Evolutionary conservation across 2,888 invertebrate species (phyloP), one percentile per base, ranked within the genome.

Genomic region (Hypena proboscidalis): DNA sequence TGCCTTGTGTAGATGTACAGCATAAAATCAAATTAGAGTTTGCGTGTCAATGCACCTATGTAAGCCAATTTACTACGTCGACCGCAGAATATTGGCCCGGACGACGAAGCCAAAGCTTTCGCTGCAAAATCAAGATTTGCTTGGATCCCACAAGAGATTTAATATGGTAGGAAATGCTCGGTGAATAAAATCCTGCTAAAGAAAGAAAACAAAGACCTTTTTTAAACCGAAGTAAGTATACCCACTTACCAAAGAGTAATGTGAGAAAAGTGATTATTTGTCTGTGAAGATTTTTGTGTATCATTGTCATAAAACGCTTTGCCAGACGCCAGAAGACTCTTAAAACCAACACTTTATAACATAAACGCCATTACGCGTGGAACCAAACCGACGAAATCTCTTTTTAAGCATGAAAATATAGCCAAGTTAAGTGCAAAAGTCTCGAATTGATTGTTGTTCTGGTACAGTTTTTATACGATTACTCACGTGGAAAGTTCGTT

Each of bases 401-500:
- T 54, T 37, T 41, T 56, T 31, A 57, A 57, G 53, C 55, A 51
- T 53, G 58, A 59, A 62, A 61, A 50, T 48, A 50, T 46, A 37
- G 49, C 60, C 42, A 48, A 57, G 53, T 39, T 47, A 59, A 43
- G 47, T 57, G 47, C 54, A 54, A 56, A 61, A 69, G 53, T 65
- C 41, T 53, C 52, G 54, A 67, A 68, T 64, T 59, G 60, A 61
- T 64, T 61, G 62, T 65, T 58, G 64, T 59, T 57, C 21, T 53
- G 38, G 32, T 54, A 55, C 36, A 57, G 62, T 68, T 64, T 59
- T 64, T 56, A 67, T 62, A 48, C 48, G 52, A 67, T 68, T 58
- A 61, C 47, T 67, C 58, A 57, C 56, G 49, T 58, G 55, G 34
- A 57, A 71, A 69, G 49, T 67, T 47, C 36, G 48, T 57, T 51